Percentiles rank a stretch among this genome's conserved stretches.
These are phyloP conservation scores for Stylophora pistillata DNA, from an alignment of 64 coral and sea anemone species.

Conservation along the genomic window DNA sequence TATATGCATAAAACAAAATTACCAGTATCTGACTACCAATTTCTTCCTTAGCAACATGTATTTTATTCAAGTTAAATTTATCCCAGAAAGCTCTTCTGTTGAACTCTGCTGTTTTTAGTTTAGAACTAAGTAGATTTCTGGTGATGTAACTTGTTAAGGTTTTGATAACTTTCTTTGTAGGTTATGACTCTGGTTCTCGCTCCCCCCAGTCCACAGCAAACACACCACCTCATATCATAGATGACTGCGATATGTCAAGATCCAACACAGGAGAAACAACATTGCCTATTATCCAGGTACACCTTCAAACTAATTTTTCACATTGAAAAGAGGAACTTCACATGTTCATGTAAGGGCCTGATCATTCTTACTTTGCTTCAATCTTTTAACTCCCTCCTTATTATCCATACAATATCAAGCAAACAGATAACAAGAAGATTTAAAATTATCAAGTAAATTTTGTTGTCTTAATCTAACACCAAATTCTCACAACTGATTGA, in stretches of 20 bases:
- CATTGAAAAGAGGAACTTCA: neutral
- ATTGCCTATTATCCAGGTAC: constrained; percentile 79
- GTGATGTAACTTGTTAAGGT: neutral
- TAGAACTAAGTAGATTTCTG: no score
- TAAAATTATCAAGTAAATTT: no score
- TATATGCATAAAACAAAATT: no score
- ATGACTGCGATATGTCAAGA: constrained; percentile 57
- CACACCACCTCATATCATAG: constrained; percentile 81
- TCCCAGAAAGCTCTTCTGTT: no score
- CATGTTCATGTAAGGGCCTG: neutral
- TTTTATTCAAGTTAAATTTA: no score
- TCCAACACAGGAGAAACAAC: constrained; percentile 64
- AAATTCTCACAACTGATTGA: no score
- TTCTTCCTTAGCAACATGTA: no score
- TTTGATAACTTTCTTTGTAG: constrained; percentile 26
- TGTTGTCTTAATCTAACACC: no score
- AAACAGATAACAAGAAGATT: no score
- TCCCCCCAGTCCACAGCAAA: constrained; percentile 85
- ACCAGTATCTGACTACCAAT: no score
- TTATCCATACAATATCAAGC: no score
- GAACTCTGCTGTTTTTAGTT: no score
- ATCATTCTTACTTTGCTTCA: neutral
- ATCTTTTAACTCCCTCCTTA: neutral
- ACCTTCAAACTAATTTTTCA: neutral
- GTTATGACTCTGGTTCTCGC: constrained; percentile 93